Evolutionary conservation across 2,113 vertebrate species (phyloP).

Genomic region (Ophiodon elongatus): DNA sequence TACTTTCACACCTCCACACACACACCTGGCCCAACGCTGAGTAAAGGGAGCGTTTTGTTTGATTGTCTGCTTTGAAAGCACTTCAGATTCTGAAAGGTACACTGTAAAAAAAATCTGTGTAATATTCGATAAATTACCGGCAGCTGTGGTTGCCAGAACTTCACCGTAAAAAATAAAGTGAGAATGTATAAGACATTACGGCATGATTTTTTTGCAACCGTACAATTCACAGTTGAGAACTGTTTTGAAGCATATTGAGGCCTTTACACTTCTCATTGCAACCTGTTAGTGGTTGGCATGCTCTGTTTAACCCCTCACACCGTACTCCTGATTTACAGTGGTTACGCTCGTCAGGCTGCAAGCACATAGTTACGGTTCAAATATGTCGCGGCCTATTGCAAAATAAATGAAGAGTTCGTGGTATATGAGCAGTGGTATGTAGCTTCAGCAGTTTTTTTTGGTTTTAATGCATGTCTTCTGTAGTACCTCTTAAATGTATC

Average conservation of each 20-base stretch:
- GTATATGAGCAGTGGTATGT: neutral
- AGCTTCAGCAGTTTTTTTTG: constrained; percentile 3
- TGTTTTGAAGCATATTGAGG: neutral
- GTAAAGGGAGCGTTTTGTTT: neutral
- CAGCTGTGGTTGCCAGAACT: too few relatives aligned
- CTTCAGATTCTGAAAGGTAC: constrained; percentile 11
- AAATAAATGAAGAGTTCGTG: neutral
- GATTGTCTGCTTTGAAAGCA: neutral
- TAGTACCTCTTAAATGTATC: constrained; percentile 29
- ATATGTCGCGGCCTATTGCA: neutral
- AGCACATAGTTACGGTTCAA: neutral
- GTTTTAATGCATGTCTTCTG: constrained; percentile 4
- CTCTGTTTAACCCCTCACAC: neutral
- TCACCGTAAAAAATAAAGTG: too few relatives aligned
- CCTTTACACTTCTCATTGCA: neutral
- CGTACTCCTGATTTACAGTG: neutral
- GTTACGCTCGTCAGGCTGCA: neutral
- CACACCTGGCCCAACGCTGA: neutral
- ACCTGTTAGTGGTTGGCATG: neutral
- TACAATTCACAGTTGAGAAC: too few relatives aligned
- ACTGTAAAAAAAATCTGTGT: too few relatives aligned
- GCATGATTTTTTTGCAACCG: too few relatives aligned
- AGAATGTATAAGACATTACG: too few relatives aligned
- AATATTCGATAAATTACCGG: too few relatives aligned
- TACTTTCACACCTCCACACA: neutral